Base-by-base conservation (phyloP, 2,888 invertebrate genomes). In the Neoaliturus tenellus region DNA sequence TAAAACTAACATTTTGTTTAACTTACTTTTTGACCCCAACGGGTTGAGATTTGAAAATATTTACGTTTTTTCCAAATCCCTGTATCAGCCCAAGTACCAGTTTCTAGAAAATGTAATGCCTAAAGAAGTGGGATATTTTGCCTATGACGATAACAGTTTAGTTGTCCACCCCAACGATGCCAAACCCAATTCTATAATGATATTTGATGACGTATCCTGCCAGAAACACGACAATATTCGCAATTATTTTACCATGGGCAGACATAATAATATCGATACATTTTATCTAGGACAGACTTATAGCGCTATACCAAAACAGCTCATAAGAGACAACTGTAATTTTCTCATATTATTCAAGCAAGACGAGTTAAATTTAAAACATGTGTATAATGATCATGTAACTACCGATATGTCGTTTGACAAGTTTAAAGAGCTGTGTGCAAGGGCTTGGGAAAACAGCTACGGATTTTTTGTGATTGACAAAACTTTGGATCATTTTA, bases 281-380 rank as follows among this genome's bases (percentile, higher is more conserved):
- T 80, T 83, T 17, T 83, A 83, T 51, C 23, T 83, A 28, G 67
- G 83, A 71, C 83, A 83, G 51, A 71, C 71, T 5, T 83, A 81
- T 58, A 81, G 71, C 31, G 28, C 25, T 48, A 81, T 90, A 67
- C 89, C 89, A 3, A 90, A 90, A 87, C 89, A 90, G 83, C 85
- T 90, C 10, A 86, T 90, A 51, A 85, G 90, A 25, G 90, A 90
- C 85, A 90, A 90, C 86, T 85, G 88, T 6, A 90, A 90, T 85
- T 86, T 90, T n/a, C 39, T 90, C 8, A 85, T 90, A n/a, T n/a
- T 89, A 3, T 90, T 90, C 84, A 88, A 89, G 85, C 89, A 90
- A 86, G 90, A 90, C 87, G 87, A 87, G 55, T 83, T 87, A 33
- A 90, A 90, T 87, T 83, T 90, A 62, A 88, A 86, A 80, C 89